Base-by-base conservation (phyloP, 2,113 vertebrate genomes). In the Synodontis membranacea region DNA sequence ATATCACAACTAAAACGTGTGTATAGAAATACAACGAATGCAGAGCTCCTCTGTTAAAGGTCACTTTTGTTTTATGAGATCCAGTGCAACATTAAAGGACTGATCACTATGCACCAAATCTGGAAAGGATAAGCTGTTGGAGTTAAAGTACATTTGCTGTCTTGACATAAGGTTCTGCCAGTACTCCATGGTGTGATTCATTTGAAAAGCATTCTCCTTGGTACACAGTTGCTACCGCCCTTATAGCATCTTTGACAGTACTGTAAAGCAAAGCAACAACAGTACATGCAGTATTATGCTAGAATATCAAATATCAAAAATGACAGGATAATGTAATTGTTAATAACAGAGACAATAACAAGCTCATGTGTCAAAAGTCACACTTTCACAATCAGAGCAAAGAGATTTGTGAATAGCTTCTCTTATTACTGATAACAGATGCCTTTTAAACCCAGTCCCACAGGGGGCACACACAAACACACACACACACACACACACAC, bases 151-250 rank as follows among this genome's bases (percentile, higher is more conserved):
- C 84, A 87, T 78, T 84, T 87, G 88, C 48, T 66, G 76, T 44
- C 52, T 76, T 84, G 78, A 85, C 68, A 80, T 79, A 66, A 79
- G 62, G 50, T 78, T 44, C 50, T 85, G 88, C 80, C 83, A 56
- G 85, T 74, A 52, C 82, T 52, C 19, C 46, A 56, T 25, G 48
- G 58, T 34, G 74, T 85, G 83, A 89, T 87, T 89, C 86, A 89
- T 79, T 64, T 62, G 14, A 79, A 86, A 87, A 86, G 83, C 31
- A 89, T 86, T 80, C 80, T 62, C 46, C 72, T 44, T 78, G 46
- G 54, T 34, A 42, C 72, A 76, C 88, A 89, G 86, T 89, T 89
- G 88, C 85, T 81, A 79, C 31, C 21, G 70, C 42, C 64, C 79
- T 85, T 89, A 68, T 28, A 64, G 44, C 74, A 82, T 78, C 86